Base-by-base conservation (phyloP, 1,140 invertebrate species). In the Rhopalosiphum padi region DNA sequence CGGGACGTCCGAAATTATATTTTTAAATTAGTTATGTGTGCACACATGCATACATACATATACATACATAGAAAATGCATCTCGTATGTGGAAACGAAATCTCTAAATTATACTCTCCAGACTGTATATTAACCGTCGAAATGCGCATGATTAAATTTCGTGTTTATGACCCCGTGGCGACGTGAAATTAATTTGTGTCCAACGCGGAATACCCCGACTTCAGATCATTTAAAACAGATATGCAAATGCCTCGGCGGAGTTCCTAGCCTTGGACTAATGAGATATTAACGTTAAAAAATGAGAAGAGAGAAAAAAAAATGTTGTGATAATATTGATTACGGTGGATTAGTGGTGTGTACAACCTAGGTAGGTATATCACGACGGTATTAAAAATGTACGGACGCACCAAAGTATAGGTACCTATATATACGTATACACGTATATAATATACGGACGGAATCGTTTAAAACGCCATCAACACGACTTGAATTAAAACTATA, bases 91-190 rank as follows among this genome's bases (percentile, higher is more conserved):
- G 60, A 90, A 68, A 90, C 89, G 41, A 68, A 68, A 90, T 90
- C 89, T 90, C 41, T 60, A 90, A 90, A 68, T 68, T 90, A 90
- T 68, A 60, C 89, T 90, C 25, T 43, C 41, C 25, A 25, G 37
- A 35, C 53, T 68, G 37, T 68, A 90, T 55, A 90, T 55, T 25
- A 68, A 90, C 89, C 53, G 89, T 90, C 53, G 91, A 77, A 82
- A 82, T 86, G 82, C 48, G 82, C 82, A 68, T 93, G 91, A 68
- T 90, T 90, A 90, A 90, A 90, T 90, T 90, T 90, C 48, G 91
- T 93, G 77, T 83, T 91, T 91, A 93, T 93, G 91, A 93, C 91
- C 91, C 91, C 91, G 77, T 93, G 91, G 91, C 91, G 91, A 93
- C 91, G 91, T 93, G 82, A 93, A 51, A 93, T 93, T 93, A 93